Base-by-base conservation (phyloP, 2,113 vertebrate genomes). In the Platysteira castanea region DNA sequence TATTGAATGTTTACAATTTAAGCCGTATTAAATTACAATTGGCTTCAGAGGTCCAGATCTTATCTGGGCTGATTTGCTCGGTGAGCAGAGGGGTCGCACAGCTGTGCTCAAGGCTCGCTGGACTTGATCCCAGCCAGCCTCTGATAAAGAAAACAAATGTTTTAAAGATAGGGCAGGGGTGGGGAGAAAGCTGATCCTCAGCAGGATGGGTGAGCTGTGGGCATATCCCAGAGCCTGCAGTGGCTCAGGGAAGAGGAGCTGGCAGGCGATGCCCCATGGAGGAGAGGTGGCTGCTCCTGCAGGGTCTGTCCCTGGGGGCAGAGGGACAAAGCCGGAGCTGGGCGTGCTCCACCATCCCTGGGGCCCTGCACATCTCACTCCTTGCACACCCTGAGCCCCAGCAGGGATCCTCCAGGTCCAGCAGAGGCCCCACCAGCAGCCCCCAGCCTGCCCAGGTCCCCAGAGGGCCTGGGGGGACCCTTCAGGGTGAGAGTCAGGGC, bases 1-100 rank as follows among this genome's bases (percentile, higher is more conserved):
- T 52, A 77, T 60, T 97, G 39, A 15, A 86, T 78, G 93, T 86
- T 95, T 94, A 84, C 92, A n/a, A 21, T 88, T 96, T 78, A 86
- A 86, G 76, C 88, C 81, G 82, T 77, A 95, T 90, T 96, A 94
- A 90, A 94, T 94, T 96, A 88, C 93, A 84, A 60, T 56, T 56
- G 83, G 82, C 93, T 95, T 95, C 93, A 80, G 79, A 95, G 88
- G 85, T 64, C 83, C 53, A 73, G 76, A 68, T 78, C 77, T 96
- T 90, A 90, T 89, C 85, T 15, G 65, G 68, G 52, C 46, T 93
- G 92, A 87, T 94, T 93, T 93, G 85, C 92, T 88, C 46, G 82
- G 95, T 10, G 31, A 71, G 76, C 39, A 60, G 64, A 91, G 76
- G 71, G 86, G 74, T 52, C 6, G 0, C 64, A 26, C 22, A 41